Evolutionary conservation across 2,113 vertebrate species (phyloP).

Genomic region (Notarius quadriscutis): DNA sequence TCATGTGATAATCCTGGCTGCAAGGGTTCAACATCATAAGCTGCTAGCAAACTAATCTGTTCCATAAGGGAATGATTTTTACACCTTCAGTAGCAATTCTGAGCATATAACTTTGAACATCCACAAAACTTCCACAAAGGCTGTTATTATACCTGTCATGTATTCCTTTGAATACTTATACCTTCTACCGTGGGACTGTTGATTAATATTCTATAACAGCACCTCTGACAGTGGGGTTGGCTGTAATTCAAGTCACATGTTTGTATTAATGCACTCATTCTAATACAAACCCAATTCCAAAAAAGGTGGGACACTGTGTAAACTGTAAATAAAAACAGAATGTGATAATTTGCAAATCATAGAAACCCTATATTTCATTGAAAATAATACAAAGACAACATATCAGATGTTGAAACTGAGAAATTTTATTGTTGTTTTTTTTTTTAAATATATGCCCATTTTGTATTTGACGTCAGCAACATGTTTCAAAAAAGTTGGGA

Average conservation of each 20-base stretch:
- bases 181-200: too few relatives aligned
- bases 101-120: neutral
- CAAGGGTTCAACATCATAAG: constrained; percentile 11
- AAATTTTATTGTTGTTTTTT: too few relatives aligned
- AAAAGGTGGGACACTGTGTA: too few relatives aligned
- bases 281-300: neutral
- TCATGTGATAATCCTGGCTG: constrained; percentile 30
- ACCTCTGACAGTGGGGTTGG: neutral
- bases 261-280: neutral
- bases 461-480: too few relatives aligned
- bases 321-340: too few relatives aligned
- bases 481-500: too few relatives aligned
- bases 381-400: too few relatives aligned
- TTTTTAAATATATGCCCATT: too few relatives aligned
- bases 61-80: neutral
- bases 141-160: neutral
- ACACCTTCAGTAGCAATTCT: neutral
- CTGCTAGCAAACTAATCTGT: constrained; percentile 41
- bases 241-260: neutral
- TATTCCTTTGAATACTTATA: neutral
- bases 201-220: neutral
- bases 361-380: too few relatives aligned
- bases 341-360: too few relatives aligned
- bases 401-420: too few relatives aligned
- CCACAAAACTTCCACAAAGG: neutral